These are phyloP conservation scores for Liasis olivaceus DNA, from an alignment of 2,797 vertebrate genomes.

Conservation along the genomic window DNA sequence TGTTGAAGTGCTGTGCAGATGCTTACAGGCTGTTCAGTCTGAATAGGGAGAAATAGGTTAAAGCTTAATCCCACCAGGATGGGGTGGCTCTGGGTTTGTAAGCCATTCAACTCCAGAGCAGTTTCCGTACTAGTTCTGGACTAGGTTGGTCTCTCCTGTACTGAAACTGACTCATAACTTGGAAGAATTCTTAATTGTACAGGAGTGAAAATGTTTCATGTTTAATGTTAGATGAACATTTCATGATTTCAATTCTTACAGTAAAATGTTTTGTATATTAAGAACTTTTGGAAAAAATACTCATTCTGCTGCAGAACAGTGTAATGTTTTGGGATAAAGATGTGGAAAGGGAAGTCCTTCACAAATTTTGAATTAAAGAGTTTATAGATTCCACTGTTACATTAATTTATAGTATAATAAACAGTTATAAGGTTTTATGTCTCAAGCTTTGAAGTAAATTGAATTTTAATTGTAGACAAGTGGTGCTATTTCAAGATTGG, in stretches of 20 bases:
- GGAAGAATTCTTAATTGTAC: not conserved
- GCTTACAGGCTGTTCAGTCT: not conserved
- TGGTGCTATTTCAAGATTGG: not conserved
- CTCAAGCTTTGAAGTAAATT: slow-evolving; percentile 1
- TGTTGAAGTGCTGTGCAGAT: not conserved
- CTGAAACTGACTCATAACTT: not conserved
- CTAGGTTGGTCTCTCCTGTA: not conserved
- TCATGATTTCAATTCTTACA: not conserved
- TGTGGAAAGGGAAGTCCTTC: not conserved
- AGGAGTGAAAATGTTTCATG: not conserved
- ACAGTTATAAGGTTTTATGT: not conserved
- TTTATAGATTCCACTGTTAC: not conserved
- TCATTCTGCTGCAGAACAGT: not conserved
- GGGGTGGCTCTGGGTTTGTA: not conserved
- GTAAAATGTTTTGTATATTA: not conserved
- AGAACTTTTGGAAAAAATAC: not conserved
- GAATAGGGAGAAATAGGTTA: not conserved
- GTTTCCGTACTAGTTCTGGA: not conserved
- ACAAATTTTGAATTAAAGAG: not conserved
- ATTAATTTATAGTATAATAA: not conserved
- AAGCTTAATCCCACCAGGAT: not conserved
- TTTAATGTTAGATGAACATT: not conserved
- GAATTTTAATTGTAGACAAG: not conserved
- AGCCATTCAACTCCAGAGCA: not conserved
- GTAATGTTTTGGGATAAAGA: not conserved